A percentile compares a stretch with the other conserved stretches of the same genome.
Evolutionary conservation across 2,113 vertebrate species (phyloP).

Genomic region (Notechis scutatus): DNA sequence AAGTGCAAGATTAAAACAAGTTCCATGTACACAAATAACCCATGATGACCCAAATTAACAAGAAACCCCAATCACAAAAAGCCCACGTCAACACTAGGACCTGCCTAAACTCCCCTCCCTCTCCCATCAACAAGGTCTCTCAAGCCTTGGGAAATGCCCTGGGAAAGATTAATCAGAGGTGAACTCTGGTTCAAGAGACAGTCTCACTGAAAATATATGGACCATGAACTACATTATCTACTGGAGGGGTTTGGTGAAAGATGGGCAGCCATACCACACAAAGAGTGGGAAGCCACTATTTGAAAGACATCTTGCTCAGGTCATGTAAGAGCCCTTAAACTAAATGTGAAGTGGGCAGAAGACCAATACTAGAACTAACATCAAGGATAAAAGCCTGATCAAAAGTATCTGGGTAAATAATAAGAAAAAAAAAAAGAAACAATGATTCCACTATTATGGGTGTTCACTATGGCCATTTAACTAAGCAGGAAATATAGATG

Average conservation of each 20-base stretch:
- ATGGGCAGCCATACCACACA: not conserved
- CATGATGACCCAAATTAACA: not conserved
- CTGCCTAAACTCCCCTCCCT: not conserved
- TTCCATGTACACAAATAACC: not conserved
- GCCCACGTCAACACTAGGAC: not conserved
- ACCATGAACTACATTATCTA: not conserved
- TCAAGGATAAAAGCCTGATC: not conserved
- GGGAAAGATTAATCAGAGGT: not conserved
- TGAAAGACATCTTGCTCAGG: not conserved
- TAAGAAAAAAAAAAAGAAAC: not conserved
- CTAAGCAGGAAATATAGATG: not conserved
- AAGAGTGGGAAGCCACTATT: not conserved
- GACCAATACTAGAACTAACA: not conserved
- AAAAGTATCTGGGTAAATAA: not conserved
- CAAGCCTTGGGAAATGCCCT: not conserved
- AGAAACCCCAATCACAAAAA: not conserved
- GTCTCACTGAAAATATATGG: not conserved
- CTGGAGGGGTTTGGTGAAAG: not conserved
- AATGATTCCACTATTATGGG: not conserved
- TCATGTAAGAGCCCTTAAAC: not conserved
- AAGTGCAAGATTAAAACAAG: not conserved
- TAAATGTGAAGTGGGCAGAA: not conserved
- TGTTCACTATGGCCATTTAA: not conserved
- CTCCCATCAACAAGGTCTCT: too few relatives aligned
- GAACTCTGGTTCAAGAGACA: not conserved